A percentile compares a stretch with the other conserved stretches of the same genome.
Conservation (phyloP, 2,888 invertebrate species). For the Brachyptera risi region DNA sequence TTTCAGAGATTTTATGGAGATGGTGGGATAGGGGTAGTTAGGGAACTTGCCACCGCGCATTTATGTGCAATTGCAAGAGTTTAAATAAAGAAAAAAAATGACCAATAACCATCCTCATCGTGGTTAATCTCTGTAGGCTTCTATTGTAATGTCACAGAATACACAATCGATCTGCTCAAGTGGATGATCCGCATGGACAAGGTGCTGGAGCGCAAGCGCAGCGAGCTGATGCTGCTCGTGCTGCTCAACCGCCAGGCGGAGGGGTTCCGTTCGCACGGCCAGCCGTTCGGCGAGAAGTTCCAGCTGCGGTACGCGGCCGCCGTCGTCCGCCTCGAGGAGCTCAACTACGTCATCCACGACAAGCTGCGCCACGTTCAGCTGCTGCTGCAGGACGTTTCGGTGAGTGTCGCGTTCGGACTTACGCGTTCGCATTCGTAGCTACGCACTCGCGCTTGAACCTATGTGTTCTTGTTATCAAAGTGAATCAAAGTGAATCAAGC, state of each 20-base stretch:
- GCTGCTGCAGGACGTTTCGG: slow-evolving; percentile 64
- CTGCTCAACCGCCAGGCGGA: slow-evolving; percentile 5
- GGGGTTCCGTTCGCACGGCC: not conserved
- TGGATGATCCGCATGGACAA: slow-evolving; percentile 13
- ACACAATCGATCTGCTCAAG: slow-evolving; percentile 11
- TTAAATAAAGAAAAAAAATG: too few species aligned
- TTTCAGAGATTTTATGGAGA: too few species aligned
- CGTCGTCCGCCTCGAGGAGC: slow-evolving; percentile 83
- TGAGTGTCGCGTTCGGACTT: not conserved
- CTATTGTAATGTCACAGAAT: not conserved
- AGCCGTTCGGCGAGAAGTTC: slow-evolving; percentile 76
- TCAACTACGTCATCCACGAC: slow-evolving; percentile 84
- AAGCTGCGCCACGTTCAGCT: slow-evolving; percentile 81
- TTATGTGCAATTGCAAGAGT: too few species aligned
- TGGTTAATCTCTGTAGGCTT: slow-evolving; percentile 25
- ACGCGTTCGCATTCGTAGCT: not conserved
- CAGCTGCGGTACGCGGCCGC: slow-evolving; percentile 82
- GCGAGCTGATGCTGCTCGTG: not conserved
- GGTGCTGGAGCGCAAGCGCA: slow-evolving; percentile 3
- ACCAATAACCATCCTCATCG: too few species aligned
- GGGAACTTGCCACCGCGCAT: too few species aligned
- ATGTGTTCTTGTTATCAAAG: too few species aligned
- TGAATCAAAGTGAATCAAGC: too few species aligned
- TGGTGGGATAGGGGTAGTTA: too few species aligned
- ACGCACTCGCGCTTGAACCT: too few species aligned